phyloP scores from a whole-genome alignment of 2,113 vertebrate genomes.

The Spermophilus dauricus region DNA sequence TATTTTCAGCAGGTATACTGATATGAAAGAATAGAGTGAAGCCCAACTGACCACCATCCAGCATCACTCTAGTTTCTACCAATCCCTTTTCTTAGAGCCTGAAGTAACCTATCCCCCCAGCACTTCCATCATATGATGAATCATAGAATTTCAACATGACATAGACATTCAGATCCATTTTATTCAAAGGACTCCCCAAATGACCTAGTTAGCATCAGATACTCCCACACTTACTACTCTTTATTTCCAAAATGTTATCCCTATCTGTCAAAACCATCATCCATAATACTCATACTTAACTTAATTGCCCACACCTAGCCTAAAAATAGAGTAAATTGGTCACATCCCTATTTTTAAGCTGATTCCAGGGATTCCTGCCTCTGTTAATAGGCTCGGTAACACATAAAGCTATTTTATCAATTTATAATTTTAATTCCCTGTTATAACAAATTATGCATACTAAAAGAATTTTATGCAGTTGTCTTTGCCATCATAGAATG shows the following conservation, averaged over 20 bases:
- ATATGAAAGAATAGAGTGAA: background rate
- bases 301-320: background rate
- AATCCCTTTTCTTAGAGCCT: background rate
- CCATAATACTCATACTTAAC: background rate
- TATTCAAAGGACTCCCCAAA: slow-evolving; percentile 17
- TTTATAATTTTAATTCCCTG: slow-evolving; percentile 8
- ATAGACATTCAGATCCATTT: background rate
- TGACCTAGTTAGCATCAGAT: background rate
- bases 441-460: background rate
- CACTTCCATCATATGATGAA: background rate
- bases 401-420: slow-evolving; percentile 9
- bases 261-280: background rate
- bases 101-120: background rate
- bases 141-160: background rate
- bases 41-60: background rate
- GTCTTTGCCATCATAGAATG: slow-evolving; percentile 6
- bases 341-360: background rate
- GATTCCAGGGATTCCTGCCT: background rate
- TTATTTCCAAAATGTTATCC: slow-evolving; percentile 35
- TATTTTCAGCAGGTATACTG: background rate
- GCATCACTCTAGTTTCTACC: background rate
- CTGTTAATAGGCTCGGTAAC: background rate
- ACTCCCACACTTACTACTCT: background rate
- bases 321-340: background rate
- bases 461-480: slow-evolving; percentile 33